Base-by-base conservation (phyloP, 1,140 invertebrate species). In the Campodea augens region DNA sequence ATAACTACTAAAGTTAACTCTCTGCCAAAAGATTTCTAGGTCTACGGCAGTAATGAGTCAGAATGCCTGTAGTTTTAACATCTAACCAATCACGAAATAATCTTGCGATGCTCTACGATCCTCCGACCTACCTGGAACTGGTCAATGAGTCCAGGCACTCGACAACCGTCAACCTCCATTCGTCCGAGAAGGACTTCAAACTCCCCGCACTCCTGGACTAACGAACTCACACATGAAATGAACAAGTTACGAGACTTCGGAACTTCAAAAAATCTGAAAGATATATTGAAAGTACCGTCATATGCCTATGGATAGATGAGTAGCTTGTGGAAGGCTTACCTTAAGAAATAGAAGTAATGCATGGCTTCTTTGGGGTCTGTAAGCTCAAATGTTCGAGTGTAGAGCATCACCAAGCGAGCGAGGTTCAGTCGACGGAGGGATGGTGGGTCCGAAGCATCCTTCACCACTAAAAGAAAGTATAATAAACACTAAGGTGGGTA, bases 261-360 rank as follows among this genome's bases (percentile, higher is more conserved):
- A 53, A 77, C 75, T 55, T 76, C 80, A 52, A 85, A 68, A 54
- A 77, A 74, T 51, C 82, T 84, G 52, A 49, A 66, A 62, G 41
- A 40, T 51, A 52, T 37, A 53, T n/a, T n/a, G n/a, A n/a, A n/a
- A 47, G 5, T 44, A 44, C 2, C 15, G 7, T 19, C 29, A 19
- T 38, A 27, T 24, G 38, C 21, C 21, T 18, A 36, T 24, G 24
- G 18, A 42, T 39, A 43, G 19, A 38, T 24, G 38, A 41, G 36
- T 23, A 27, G 38, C 22, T 38, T 37, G 22, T n/a, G n/a, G n/a
- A n/a, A n/a, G n/a, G 10, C 51, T 50, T 66, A 81, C 77, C 81
- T 79, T 36, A 95, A 62, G 54, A 89, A 77, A 62, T 80, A 93
- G 55, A 86, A 84, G 59, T 97, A 96, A 54, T 96, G 82, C 3